Evolutionary conservation across 2,797 vertebrate genomes (phyloP).

Genomic region (Sternarchorhynchus goeldii): DNA sequence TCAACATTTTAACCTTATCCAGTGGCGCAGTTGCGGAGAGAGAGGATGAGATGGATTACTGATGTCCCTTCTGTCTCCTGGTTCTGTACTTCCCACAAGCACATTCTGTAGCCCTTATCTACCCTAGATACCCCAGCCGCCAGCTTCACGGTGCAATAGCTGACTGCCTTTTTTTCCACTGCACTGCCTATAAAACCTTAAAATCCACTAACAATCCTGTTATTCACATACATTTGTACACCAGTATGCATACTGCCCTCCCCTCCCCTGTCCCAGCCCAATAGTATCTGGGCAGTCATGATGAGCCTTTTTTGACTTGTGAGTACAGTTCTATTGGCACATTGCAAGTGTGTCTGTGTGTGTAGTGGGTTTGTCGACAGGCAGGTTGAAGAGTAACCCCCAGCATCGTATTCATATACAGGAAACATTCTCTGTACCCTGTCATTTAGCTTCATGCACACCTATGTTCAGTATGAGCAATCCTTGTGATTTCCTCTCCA

Average conservation of each 20-base stretch:
- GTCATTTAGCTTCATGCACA: not conserved
- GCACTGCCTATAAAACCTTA: slow-evolving; percentile 20
- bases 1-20: slow-evolving; percentile 55
- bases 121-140: slow-evolving; percentile 25
- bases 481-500: too few species aligned
- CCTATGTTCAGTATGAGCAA: not conserved
- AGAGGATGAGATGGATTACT: slow-evolving; percentile 43
- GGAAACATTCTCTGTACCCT: slow-evolving; percentile 2
- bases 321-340: slow-evolving; percentile 17
- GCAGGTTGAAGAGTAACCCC: slow-evolving; percentile 10
- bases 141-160: slow-evolving; percentile 33
- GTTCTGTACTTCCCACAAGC: slow-evolving; percentile 1
- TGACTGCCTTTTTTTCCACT: slow-evolving; percentile 35
- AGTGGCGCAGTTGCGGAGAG: slow-evolving; percentile 51
- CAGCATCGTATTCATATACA: slow-evolving; percentile 6
- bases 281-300: slow-evolving; percentile 24
- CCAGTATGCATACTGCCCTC: slow-evolving; percentile 4
- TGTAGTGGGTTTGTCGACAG: slow-evolving; percentile 14
- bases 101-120: slow-evolving; percentile 7
- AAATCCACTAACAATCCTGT: slow-evolving; percentile 17
- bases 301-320: slow-evolving; percentile 19
- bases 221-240: slow-evolving; percentile 7
- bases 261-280: not conserved
- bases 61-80: not conserved
- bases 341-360: slow-evolving; percentile 18